Conservation (phyloP, 2,113 vertebrate genomes). For the Rhinoderma darwinii region DNA sequence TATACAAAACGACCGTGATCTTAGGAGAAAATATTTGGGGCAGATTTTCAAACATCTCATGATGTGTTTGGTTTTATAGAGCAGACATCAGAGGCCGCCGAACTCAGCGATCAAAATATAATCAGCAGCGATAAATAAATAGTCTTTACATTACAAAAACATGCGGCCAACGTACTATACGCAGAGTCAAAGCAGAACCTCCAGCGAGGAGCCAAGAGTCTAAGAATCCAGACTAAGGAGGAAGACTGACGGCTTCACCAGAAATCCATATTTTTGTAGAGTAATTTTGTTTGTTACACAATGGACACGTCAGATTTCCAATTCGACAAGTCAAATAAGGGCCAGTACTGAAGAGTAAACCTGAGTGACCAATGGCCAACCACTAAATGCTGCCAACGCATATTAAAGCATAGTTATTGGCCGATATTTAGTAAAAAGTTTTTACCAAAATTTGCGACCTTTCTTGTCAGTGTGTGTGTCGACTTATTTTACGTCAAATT, state of each 20-base stretch:
- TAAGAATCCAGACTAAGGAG: neutral
- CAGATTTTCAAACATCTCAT: constrained; percentile 42
- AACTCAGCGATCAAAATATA: neutral
- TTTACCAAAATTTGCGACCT: too few relatives aligned
- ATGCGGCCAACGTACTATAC: neutral
- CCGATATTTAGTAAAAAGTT: too few relatives aligned
- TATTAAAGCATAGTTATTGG: too few relatives aligned
- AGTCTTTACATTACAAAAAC: constrained; percentile 1
- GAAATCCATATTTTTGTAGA: neutral
- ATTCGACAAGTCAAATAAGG: too few relatives aligned
- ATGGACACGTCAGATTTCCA: neutral
- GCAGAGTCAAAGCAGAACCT: constrained; percentile 4
- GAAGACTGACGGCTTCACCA: neutral
- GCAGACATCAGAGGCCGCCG: neutral
- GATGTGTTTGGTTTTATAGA: constrained; percentile 33
- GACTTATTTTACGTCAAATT: too few relatives aligned
- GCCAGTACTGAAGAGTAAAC: too few relatives aligned
- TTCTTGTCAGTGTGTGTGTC: too few relatives aligned
- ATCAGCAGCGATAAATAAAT: constrained; percentile 26
- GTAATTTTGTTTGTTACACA: neutral
- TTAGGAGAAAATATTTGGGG: constrained; percentile 40
- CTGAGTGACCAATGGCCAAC: too few relatives aligned
- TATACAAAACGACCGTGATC: neutral
- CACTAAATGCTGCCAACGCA: too few relatives aligned
- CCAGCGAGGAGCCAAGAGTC: neutral